Percentiles rank a stretch among this genome's conserved stretches.
These are phyloP conservation scores for Rhea pennata DNA, from an alignment of 2,113 vertebrate species.

Conservation along the genomic window DNA sequence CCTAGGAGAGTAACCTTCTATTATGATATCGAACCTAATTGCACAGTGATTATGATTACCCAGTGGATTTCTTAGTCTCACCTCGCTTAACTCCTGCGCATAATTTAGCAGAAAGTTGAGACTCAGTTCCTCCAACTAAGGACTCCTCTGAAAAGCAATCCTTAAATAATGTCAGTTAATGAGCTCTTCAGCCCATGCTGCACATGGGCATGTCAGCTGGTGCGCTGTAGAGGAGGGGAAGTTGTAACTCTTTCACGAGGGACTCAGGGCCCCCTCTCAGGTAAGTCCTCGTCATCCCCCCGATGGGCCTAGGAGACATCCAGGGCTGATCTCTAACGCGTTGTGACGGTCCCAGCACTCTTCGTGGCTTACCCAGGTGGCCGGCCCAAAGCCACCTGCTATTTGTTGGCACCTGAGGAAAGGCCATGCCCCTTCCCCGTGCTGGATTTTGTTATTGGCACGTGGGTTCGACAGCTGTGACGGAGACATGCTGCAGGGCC, in stretches of 20 bases:
- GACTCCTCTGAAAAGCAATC: slow-evolving; percentile 2
- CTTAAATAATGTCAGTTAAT: slow-evolving; percentile 61
- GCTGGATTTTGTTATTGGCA: background rate
- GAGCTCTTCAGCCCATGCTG: background rate
- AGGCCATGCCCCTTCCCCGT: background rate
- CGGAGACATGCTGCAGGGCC: background rate
- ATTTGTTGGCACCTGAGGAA: background rate
- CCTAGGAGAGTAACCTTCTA: slow-evolving; percentile 68
- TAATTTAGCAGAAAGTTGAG: slow-evolving; percentile 43
- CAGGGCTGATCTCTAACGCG: background rate
- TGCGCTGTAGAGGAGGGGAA: background rate
- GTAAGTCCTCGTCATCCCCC: background rate
- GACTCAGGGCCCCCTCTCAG: background rate
- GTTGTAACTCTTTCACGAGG: background rate
- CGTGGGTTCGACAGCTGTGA: background rate
- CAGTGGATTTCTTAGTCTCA: slow-evolving; percentile 61
- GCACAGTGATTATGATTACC: slow-evolving; percentile 63
- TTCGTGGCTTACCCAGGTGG: background rate
- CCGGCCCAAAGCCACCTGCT: background rate
- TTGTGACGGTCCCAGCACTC: background rate
- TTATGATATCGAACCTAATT: slow-evolving; percentile 72
- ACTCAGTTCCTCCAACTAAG: slow-evolving; percentile 16
- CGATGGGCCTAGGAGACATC: background rate
- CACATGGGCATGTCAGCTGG: background rate
- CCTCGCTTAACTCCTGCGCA: slow-evolving; percentile 53